Conservation (phyloP, 2,113 vertebrate species). For the Telmatochromis sp. region DNA sequence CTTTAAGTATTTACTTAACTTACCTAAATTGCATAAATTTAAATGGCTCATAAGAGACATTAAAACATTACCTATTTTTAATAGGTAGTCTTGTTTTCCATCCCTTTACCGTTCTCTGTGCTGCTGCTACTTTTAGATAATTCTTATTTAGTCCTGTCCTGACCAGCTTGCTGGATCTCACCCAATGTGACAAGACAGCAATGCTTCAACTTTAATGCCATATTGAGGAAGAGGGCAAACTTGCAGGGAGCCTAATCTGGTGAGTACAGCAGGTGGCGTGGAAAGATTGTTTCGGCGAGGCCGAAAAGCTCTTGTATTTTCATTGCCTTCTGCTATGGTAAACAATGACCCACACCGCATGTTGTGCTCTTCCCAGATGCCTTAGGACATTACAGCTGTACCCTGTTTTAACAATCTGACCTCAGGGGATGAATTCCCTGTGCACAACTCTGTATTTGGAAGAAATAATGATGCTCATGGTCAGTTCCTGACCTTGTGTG, state of each 20-base stretch:
- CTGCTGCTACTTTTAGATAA: background rate
- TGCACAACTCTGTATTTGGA: background rate
- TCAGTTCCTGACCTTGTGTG: background rate
- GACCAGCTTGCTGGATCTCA: background rate
- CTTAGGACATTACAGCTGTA: background rate
- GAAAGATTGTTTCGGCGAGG: background rate
- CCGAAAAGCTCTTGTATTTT: background rate
- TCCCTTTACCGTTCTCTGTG: background rate
- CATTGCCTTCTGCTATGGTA: background rate
- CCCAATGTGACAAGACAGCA: background rate
- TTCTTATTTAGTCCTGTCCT: background rate
- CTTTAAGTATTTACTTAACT: background rate
- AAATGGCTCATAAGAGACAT: background rate
- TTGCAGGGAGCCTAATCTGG: background rate
- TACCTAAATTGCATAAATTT: background rate
- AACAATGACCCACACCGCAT: background rate
- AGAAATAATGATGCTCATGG: background rate
- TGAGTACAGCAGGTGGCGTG: background rate
- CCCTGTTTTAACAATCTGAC: background rate
- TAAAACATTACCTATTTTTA: background rate
- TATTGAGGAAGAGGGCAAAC: background rate
- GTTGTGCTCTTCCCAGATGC: background rate
- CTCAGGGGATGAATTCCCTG: background rate
- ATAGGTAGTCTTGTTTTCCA: background rate
- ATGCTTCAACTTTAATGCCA: background rate